A percentile compares a stretch with the other conserved stretches of the same genome.
Conservation (phyloP, 2,113 vertebrate genomes). For the Corythoichthys intestinalis region DNA sequence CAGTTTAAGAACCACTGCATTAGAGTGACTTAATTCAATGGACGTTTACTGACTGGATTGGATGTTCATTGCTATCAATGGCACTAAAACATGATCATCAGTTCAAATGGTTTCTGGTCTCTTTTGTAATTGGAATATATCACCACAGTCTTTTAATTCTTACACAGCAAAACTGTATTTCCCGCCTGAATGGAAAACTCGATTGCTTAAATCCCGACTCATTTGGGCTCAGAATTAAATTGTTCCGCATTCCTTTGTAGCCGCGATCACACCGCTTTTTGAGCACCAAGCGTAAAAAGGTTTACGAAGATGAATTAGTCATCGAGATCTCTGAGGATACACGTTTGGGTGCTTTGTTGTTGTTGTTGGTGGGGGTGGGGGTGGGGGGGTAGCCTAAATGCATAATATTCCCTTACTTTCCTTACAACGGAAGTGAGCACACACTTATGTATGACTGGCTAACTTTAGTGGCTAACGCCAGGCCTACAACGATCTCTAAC, state of each 20-base stretch:
- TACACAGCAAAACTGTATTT: not conserved
- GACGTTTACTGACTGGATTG: too few relatives aligned
- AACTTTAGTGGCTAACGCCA: too few relatives aligned
- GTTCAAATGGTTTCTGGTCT: too few relatives aligned
- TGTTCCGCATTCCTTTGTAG: slow-evolving; percentile 26
- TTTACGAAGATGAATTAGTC: slow-evolving; percentile 54
- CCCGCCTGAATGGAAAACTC: not conserved
- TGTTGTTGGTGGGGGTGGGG: slow-evolving; percentile 18
- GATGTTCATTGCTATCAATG: too few relatives aligned
- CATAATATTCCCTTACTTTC: slow-evolving; percentile 15
- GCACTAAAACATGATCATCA: too few relatives aligned
- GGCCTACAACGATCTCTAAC: too few relatives aligned
- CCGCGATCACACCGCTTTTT: slow-evolving; percentile 36
- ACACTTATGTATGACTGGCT: slow-evolving; percentile 1
- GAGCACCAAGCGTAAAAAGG: slow-evolving; percentile 50
- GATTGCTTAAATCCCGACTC: slow-evolving; percentile 20
- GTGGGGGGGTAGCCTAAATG: slow-evolving; percentile 45
- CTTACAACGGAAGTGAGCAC: slow-evolving; percentile 11
- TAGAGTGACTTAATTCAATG: too few relatives aligned
- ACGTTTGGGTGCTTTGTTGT: slow-evolving; percentile 22
- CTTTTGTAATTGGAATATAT: not conserved
- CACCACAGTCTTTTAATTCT: too few relatives aligned
- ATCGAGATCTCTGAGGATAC: slow-evolving; percentile 48
- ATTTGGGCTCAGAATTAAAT: slow-evolving; percentile 30
- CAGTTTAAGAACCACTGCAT: too few relatives aligned